Evolutionary conservation across 2,113 vertebrate genomes (phyloP).

Genomic region (Morone saxatilis): DNA sequence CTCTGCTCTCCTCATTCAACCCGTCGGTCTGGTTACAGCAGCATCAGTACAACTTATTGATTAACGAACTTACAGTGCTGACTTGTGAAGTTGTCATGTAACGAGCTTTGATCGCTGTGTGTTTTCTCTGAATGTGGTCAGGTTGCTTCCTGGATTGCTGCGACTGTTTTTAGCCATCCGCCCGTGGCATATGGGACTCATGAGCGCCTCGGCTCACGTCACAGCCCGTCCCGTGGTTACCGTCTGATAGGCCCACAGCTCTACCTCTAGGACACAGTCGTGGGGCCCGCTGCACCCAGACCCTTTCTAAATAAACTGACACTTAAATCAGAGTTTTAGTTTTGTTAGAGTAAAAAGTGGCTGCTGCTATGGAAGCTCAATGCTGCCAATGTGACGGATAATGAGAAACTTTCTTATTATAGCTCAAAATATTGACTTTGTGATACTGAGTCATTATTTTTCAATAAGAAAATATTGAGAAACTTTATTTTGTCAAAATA

Average conservation of each 20-base stretch:
- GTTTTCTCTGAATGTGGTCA: not conserved
- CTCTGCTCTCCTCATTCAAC: not conserved
- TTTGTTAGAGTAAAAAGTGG: not conserved
- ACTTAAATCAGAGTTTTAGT: not conserved
- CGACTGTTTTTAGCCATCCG: slow-evolving; percentile 50
- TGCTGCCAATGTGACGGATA: no score
- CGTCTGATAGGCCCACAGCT: slow-evolving; percentile 41
- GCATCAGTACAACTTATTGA: not conserved
- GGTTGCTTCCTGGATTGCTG: not conserved
- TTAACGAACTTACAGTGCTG: not conserved
- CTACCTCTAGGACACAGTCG: slow-evolving; percentile 46
- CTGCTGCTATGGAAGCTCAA: no score
- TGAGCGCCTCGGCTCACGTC: slow-evolving; percentile 52
- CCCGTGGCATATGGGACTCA: slow-evolving; percentile 42
- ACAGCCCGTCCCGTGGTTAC: slow-evolving; percentile 59
- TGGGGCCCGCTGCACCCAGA: not conserved
- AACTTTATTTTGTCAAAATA: no score
- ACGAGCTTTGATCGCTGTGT: not conserved
- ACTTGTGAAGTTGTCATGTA: not conserved
- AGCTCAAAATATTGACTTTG: no score
- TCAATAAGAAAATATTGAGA: no score
- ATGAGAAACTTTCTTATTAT: no score
- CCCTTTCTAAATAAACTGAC: not conserved
- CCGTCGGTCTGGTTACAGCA: not conserved
- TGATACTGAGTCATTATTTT: no score